Base-by-base conservation (phyloP, 2,113 vertebrate species). In the Odontophorus gujanensis region DNA sequence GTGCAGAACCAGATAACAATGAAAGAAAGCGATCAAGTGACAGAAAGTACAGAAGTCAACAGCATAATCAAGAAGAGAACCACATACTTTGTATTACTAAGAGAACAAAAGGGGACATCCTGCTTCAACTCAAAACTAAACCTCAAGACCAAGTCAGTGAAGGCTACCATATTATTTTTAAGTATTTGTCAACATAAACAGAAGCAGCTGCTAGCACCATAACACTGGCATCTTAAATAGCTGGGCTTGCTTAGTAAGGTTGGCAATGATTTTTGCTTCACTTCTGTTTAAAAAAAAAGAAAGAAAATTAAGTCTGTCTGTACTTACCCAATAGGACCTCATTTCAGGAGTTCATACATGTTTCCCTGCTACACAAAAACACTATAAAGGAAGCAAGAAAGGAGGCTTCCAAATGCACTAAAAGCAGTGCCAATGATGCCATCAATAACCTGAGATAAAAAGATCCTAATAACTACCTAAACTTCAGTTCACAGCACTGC, bases 311-410 rank as follows among this genome's bases (percentile, higher is more conserved):
- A 32, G 51, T 57, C n/a, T 69, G 91, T 69, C 67, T 55, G 62
- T 62, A 91, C n/a, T 87, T 66, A 79, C 75, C 74, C 73, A 63
- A 61, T 11, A 66, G 13, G 82, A 79, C 13, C 45, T 87, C 48
- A 62, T 36, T 22, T 40, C 53, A 40, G 36, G 66, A 76, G 22
- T 65, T 76, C 25, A 81, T 47, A 71, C 15, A 19, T 92, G 53
- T 45, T 73, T 91, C 48, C 78, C 85, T 92, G 61, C 58, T 79
- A 81, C 19, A 36, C 19, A n/a, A 92, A 22, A 83, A 86, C 28
- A 88, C 69, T 50, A 67, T 2, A 68, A 89, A 85, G 58, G 2
- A 89, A 87, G 58, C 40, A 87, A 0, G 73, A 25, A 65, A 92
- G 43, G 51, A 91, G 22, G 30, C 9, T 81, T 30, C 58, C 94